These are phyloP conservation scores for Heterodera carotae DNA, from an alignment of 1,140 invertebrate genomes.

Conservation along the genomic window DNA sequence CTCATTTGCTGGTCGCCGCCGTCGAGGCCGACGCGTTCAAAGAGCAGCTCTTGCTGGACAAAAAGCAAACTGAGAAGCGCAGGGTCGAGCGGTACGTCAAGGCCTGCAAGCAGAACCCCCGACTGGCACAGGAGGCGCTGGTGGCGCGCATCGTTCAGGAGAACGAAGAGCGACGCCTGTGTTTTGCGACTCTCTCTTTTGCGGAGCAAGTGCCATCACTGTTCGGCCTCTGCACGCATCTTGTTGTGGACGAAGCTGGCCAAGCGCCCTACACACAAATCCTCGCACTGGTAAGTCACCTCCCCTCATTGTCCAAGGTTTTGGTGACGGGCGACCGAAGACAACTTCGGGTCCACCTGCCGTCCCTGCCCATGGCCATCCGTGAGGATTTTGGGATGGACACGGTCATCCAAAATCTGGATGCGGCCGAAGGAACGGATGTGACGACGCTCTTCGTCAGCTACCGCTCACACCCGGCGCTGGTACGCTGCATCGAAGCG, in stretches of 20 bases:
- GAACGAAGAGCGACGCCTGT: background rate
- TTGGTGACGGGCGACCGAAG: background rate
- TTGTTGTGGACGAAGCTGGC: background rate
- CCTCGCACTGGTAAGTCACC: background rate
- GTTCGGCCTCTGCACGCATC: background rate
- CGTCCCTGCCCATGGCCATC: background rate
- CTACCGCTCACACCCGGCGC: background rate
- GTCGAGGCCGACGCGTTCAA: background rate
- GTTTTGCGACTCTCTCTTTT: conserved; percentile 8
- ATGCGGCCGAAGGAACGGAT: background rate
- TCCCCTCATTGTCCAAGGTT: background rate
- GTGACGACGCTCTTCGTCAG: background rate
- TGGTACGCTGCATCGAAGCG: background rate
- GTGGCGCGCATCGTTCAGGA: background rate
- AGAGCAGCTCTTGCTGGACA: no score
- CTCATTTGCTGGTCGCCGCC: background rate
- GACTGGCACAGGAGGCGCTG: conserved; percentile 6
- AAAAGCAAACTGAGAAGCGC: background rate
- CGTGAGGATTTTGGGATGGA: conserved; percentile 6
- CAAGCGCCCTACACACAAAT: conserved; percentile 8
- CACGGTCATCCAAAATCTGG: conserved; percentile 5
- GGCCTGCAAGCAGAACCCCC: background rate
- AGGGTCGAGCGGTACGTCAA: background rate
- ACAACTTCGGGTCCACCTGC: background rate
- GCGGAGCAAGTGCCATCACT: background rate